These are phyloP conservation scores for Acromyrmex charruanus DNA, from an alignment of 1,140 invertebrate genomes.

Conservation along the genomic window DNA sequence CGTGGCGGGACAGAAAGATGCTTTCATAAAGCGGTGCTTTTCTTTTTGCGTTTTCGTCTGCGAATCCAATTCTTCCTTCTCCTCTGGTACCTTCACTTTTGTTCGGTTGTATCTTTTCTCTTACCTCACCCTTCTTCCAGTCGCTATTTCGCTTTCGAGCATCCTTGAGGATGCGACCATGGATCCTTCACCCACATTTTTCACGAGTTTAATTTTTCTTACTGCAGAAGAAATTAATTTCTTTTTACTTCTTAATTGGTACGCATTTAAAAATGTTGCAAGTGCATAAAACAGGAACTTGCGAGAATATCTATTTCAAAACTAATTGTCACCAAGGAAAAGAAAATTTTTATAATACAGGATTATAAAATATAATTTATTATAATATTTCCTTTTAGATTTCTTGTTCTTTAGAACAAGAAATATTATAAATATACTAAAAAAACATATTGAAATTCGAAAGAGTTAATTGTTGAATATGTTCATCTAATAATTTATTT, in stretches of 20 bases:
- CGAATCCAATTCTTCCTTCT: slow-evolving; percentile 62
- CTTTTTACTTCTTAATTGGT: slow-evolving; percentile 28
- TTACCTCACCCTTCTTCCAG: slow-evolving; percentile 20
- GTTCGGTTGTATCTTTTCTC: slow-evolving; percentile 63
- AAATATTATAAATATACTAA: background rate
- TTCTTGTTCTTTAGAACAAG: background rate
- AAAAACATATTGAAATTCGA: background rate
- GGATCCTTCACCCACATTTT: slow-evolving; percentile 20
- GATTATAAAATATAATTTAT: background rate
- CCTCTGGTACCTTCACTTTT: slow-evolving; percentile 48
- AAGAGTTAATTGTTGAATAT: background rate
- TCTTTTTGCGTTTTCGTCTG: slow-evolving; percentile 61
- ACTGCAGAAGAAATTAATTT: slow-evolving; percentile 21
- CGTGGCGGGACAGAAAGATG: slow-evolving; percentile 51
- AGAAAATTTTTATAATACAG: background rate
- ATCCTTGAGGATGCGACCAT: slow-evolving; percentile 4
- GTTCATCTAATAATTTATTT: slow-evolving; percentile 22
- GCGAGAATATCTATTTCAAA: slow-evolving; percentile 15
- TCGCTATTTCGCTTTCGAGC: slow-evolving; percentile 48
- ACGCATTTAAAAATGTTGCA: background rate
- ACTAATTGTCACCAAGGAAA: background rate
- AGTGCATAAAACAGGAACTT: background rate
- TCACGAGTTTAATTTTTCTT: slow-evolving; percentile 35
- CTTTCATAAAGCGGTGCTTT: slow-evolving; percentile 69
- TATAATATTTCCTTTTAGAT: background rate